Percentiles rank a stretch among this genome's conserved stretches.
Conservation (phyloP, 1,140 invertebrate genomes). For the Drosophila azteca region DNA sequence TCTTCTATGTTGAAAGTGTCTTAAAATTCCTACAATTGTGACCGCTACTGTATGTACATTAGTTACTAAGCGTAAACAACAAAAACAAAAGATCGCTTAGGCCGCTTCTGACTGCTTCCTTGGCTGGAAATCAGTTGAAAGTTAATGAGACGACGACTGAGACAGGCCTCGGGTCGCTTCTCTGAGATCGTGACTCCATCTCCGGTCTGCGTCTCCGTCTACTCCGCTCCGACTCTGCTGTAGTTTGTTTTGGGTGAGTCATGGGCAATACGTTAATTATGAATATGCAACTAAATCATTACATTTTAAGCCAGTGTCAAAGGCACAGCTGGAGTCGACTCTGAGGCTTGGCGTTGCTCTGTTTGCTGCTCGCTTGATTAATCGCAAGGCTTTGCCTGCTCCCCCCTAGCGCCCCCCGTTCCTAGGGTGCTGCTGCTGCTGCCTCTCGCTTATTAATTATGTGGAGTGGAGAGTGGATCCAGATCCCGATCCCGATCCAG, state of each 20-base stretch:
- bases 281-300: slow-evolving; percentile 81
- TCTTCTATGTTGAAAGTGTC: no score
- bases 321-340: slow-evolving; percentile 65
- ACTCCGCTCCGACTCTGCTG: no score
- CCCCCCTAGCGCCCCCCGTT: not conserved
- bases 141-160: slow-evolving; percentile 74
- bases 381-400: slow-evolving; percentile 39
- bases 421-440: slow-evolving; percentile 25
- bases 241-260: slow-evolving; percentile 13
- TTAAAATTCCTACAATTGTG: no score
- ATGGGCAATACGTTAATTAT: slow-evolving; percentile 71
- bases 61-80: not conserved
- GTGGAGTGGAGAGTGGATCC: slow-evolving; percentile 18
- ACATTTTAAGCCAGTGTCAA: slow-evolving; percentile 80
- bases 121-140: slow-evolving; percentile 35
- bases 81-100: slow-evolving; percentile 61
- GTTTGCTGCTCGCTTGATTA: slow-evolving; percentile 56
- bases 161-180: slow-evolving; percentile 31
- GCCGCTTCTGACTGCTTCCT: slow-evolving; percentile 23
- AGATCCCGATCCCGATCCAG: slow-evolving; percentile 14
- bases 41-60: no score
- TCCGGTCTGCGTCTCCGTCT: no score
- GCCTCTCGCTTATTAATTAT: slow-evolving; percentile 63
- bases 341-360: slow-evolving; percentile 7
- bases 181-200: slow-evolving; percentile 9